Base-by-base conservation (phyloP, 1,140 invertebrate genomes). In the Bombus cullumanus region DNA sequence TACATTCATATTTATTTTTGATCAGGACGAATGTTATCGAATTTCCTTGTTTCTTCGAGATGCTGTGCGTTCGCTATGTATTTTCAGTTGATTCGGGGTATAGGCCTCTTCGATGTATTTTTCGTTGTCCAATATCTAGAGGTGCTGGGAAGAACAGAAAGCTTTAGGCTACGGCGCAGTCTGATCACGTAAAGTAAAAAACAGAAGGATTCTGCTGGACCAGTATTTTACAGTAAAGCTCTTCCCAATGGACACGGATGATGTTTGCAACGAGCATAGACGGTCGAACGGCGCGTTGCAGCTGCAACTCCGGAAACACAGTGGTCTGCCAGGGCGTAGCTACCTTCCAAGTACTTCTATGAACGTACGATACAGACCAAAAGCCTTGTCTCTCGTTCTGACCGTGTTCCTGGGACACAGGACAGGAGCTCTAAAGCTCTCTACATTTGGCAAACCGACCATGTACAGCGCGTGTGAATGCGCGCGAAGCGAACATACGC, bases 161-260 rank as follows among this genome's bases (percentile, higher is more conserved):
- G 12, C 59, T n/a, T 25, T 10, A 13, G 59, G 10, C 12, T n/a
- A n/a, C 28, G 59, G 59, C 5, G 18, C 47, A 53, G 18, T 62
- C 59, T n/a, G 59, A 62, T 28, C 34, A 22, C 22, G 68, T 25
- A 10, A 39, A 39, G 28, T 5, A 28, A 71, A 77, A 87, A 84
- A 64, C 62, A n/a, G 1, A 43, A 53, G 68, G 62, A 66, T 71
- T 39, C 31, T 37, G 34, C 22, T 18, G 3, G 22, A 34, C 53
- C 47, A 39, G 87, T 80, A 86, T 86, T 84, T 86, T 62, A n/a
- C 59, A 28, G 28, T n/a, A 68, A 89, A 89, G 75, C 71, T 71
- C 71, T 69, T 69, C 64, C 59, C 57, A 77, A 62, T 64, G 69
- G 80, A 47, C 22, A 34, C 62, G 71, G 47, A 39, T 62, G 43